Evolutionary conservation across 2,888 invertebrate species (phyloP), one percentile per base, ranked within the genome.

Genomic region (Petrolisthes cinctipes): DNA sequence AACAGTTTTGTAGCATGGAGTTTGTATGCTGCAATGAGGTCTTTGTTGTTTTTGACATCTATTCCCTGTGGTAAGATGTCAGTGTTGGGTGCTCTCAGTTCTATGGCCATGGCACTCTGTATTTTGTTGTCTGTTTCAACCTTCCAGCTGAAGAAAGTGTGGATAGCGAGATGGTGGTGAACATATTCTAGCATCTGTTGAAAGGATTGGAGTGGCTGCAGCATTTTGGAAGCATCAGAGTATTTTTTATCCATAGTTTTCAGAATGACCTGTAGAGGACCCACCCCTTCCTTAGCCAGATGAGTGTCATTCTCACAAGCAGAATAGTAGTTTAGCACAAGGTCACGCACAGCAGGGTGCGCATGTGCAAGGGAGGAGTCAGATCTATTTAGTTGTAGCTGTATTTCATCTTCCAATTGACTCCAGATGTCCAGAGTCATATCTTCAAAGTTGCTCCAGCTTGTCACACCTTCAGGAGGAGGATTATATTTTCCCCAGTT

Each of bases 131-230:
- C 86, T 7, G 75, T 68, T 20, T 86, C 86, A n/a, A 83, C 83
- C 68, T 86, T 86, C 86, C 86, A 86, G 9, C 86, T 78, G 68
- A 86, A 86, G 56, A 86, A 82, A 54, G 68, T 75, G 37, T 86
- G 78, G n/a, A 86, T 51, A 61, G 66, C 66, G 20, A 86, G 78
- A 4, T 86, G 75, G 20, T 86, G 79, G n/a, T 86, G 86, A 5
- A 82, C 86, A 68, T 78, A 78, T 20, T 86, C 82, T n/a, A 86
- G 54, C 54, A 86, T 66, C 14, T 78, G 75, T 54, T 86, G 86
- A 66, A 86, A 86, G 14, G 76, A 82, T 23, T 54, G n/a, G 54
- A 83, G 53, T 14, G 86, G 86, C 17, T 78, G 66, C 73, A 78
- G 20, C 9, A 78, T 23, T 20, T 54, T 37, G 11, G 61, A 14